phyloP scores from a whole-genome alignment of 2,888 invertebrate species.

The Ctenicera cuprea region DNA sequence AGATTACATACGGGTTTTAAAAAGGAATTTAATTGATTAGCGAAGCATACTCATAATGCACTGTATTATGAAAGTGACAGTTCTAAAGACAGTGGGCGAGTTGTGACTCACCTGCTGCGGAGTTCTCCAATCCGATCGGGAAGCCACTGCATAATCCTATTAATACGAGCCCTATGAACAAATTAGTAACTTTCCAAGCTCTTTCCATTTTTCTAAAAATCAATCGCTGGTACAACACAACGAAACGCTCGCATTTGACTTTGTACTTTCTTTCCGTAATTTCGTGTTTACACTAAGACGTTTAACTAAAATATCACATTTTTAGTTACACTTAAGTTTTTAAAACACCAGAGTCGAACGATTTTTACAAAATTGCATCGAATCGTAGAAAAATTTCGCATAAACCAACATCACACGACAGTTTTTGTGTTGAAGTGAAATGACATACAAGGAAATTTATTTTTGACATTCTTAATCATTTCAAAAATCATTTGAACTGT shows the following conservation, averaged over 20 bases:
- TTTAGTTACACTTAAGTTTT: conserved; percentile 44
- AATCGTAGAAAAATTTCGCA: conserved; percentile 36
- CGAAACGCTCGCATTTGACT: conserved; percentile 46
- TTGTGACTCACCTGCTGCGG: conserved; percentile 70
- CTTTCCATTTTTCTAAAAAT: conserved; percentile 60
- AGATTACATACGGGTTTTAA: conserved; percentile 2
- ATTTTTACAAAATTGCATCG: conserved; percentile 26
- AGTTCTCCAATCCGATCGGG: conserved; percentile 69
- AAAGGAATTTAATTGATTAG: conserved; percentile 31
- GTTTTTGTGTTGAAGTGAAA: conserved; percentile 37
- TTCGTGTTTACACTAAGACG: conserved; percentile 29
- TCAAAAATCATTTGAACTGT: conserved; percentile 1
- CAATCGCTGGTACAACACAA: conserved; percentile 28
- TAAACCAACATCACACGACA: conserved; percentile 41
- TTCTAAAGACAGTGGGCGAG: conserved; percentile 56
- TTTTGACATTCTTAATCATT: conserved; percentile 44
- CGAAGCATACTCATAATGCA: conserved; percentile 22
- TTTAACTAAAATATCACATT: conserved; percentile 50
- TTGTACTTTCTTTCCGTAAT: conserved; percentile 40
- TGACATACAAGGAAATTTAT: conserved; percentile 36
- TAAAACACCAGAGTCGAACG: conserved; percentile 28
- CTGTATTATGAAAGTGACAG: conserved; percentile 40
- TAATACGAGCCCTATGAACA: conserved; percentile 66
- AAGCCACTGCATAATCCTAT: conserved; percentile 70
- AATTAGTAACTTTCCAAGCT: conserved; percentile 67